Evolutionary conservation across 1,140 invertebrate genomes (phyloP), one percentile per base, ranked within the genome.

Genomic region (Scaptomyza graminum): DNA sequence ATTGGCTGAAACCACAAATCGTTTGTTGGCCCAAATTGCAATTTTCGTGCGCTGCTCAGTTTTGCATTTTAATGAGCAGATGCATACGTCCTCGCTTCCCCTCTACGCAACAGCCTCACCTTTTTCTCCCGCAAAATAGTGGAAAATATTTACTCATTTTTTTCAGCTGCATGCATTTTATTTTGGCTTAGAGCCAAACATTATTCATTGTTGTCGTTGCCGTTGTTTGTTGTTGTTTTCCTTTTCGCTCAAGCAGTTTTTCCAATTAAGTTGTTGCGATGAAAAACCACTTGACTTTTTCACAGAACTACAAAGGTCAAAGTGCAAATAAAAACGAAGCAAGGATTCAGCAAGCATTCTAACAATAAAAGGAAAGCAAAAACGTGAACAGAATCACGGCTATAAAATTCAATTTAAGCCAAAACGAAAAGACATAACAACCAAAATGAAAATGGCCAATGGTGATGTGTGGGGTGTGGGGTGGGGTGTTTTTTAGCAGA

Each of bases 221-320:
- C 34, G 47, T 37, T 54, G 41, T 56, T 52, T 63, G 46, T 72
- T 25, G 47, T 37, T 54, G 41, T 56, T 70, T 39, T 50, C 28
- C 31, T 56, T 49, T 57, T 66, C 61, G 56, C 57, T 44, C 44
- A 49, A 60, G 52, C 52, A 69, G 55, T 78, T 81, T 81, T 81
- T 82, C 69, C 79, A 78, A 72, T 82, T 78, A 82, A 70, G 50
- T 49, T 73, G 63, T 76, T 76, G 68, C 47, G 28, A 49, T 57
- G 82, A 39, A 87, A 75, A 82, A 51, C 59, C 82, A 82, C 83
- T 85, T 87, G 82, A 88, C 66, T 87, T 72, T 66, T n/a, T 15
- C 74, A 52, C 44, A 51, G 44, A 15, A 43, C 25, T n/a, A 28
- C 60, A 67, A 83, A 87, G 82, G 82, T 85, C 82, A 85, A 28